Percentiles rank a stretch among this genome's conserved stretches.
phyloP scores from a whole-genome alignment of 1,140 invertebrate species.

The Drosophila aff. region DNA sequence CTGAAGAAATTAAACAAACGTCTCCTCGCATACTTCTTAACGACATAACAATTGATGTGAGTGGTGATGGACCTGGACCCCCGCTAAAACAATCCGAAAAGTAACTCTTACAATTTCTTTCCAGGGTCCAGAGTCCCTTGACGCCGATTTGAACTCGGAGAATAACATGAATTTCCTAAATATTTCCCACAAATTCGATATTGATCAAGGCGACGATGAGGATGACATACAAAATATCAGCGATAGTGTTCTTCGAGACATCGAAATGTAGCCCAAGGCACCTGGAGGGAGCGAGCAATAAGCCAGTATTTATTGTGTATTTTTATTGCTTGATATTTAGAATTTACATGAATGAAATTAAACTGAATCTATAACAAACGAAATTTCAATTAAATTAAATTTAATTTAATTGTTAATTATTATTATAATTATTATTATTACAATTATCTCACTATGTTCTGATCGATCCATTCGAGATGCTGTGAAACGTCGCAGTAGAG shows the following conservation, averaged over 20 bases:
- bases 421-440: conserved; percentile 1
- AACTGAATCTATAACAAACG: background rate
- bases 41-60: conserved; percentile 57
- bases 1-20: conserved; percentile 8
- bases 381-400: background rate
- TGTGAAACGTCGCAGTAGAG: conserved; percentile 14
- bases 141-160: conserved; percentile 16
- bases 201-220: conserved; percentile 29
- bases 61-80: background rate
- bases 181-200: conserved; percentile 20
- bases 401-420: background rate
- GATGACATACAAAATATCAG: conserved; percentile 71
- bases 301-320: conserved; percentile 19
- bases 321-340: background rate
- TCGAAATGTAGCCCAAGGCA: conserved; percentile 50
- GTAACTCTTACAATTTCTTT: background rate
- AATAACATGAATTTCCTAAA: conserved; percentile 34
- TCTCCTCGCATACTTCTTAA: conserved; percentile 60
- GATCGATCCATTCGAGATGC: conserved; percentile 15
- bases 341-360: background rate
- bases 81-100: background rate
- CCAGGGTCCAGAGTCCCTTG: conserved; percentile 28
- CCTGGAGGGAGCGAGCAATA: background rate
- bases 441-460: background rate
- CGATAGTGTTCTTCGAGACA: conserved; percentile 73